Evolutionary conservation across 2,888 invertebrate species (phyloP), one percentile per base, ranked within the genome.

Genomic region (Mythimna vitellina): DNA sequence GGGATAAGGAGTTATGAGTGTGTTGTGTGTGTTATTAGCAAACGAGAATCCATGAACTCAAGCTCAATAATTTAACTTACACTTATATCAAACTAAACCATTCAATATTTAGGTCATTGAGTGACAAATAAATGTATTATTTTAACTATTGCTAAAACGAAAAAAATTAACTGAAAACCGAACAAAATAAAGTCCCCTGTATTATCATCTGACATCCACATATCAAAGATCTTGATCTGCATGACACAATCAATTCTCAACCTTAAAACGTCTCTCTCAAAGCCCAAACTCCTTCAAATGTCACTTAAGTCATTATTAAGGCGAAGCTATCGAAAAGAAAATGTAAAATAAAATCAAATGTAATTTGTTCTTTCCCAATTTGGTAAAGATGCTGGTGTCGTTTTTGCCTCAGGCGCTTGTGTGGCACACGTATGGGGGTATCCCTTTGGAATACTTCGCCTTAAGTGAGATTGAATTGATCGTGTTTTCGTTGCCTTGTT

Each of bases 321-420:
- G 67, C 66, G 64, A 78, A 78, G 76, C 54, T 87, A 94, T 93
- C 89, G 91, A 90, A 93, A 94, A 93, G 92, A 92, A 94, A 94
- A 94, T 93, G 93, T 93, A 91, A 93, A 95, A 94, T 93, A 94
- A 95, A 95, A 95, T 95, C 94, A 94, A 94, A 94, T 90, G 91
- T 93, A 92, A 95, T 93, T 93, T 92, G 90, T 93, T 89, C 88
- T 89, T 89, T 93, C 90, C 90, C 94, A 94, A 94, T 95, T 95
- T 92, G 91, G 82, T 82, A 62, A 78, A 81, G 72, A 77, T 75
- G 70, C 46, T 42, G 74, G 72, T 82, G 78, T 76, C 69, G 76
- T 82, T 56, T 56, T 65, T 61, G 84, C 87, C 76, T 29, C 32
- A 51, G 81, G 87, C 85, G 61, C 64, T 72, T 63, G 76, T 76